Evolutionary conservation across 2,113 vertebrate species (phyloP), one percentile per base, ranked within the genome.

Genomic region (Antennarius striatus): DNA sequence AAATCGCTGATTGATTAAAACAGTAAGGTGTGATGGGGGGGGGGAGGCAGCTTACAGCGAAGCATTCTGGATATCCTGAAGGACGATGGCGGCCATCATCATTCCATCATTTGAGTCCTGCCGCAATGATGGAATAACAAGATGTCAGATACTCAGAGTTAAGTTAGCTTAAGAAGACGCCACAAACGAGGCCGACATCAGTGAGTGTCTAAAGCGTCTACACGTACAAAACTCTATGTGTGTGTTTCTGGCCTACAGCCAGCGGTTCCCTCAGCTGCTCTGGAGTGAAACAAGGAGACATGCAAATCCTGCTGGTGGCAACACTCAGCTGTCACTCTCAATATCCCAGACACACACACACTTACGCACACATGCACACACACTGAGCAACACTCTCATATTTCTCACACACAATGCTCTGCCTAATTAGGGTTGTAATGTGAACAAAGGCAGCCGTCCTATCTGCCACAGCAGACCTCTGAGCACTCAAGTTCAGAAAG

Each of bases 341-440:
- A 82, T 81, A 71, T 79, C 75, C 48, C 67, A 30, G 63, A 22
- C 65, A 57, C 63, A 51, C 72, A 68, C 60, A 55, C n/a, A 60
- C 56, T 22, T 22, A 22, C 51, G 67, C 66, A 69, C 63, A 49
- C 63, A 52, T 28, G 39, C 47, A 50, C 63, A n/a, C 66, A 56
- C 15, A 32, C 40, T 17, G 42, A 71, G 71, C 56, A 40, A 39
- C 6, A 64, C 79, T 75, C 79, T 85, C 68, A 71, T 81, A 64
- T 87, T 90, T 84, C 85, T 85, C 86, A 87, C 86, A 84, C 83
- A 77, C 77, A 79, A 60, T 73, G 83, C 81, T 70, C 78, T 56
- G 71, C 70, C 81, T 90, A 91, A 92, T 92, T 91, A 90, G 81
- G 84, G 75, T 81, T 86, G 87, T 86, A 90, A 89, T 84, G 85